Evolutionary conservation across 2,888 invertebrate genomes (phyloP), one percentile per base, ranked within the genome.

Genomic region (Alsophila aescularia): DNA sequence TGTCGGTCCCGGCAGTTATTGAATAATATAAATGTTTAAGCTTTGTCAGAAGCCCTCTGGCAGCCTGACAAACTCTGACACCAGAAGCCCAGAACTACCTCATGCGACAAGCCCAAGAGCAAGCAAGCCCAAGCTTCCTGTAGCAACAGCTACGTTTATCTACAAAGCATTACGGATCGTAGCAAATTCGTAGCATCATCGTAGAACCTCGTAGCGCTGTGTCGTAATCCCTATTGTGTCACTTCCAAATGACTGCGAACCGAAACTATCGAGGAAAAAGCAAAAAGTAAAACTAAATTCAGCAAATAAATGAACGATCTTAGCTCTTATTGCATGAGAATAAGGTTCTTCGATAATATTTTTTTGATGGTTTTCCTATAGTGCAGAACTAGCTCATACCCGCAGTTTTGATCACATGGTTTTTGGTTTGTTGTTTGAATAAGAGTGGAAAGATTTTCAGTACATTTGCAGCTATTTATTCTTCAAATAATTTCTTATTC

Each of bases 191-290:
- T 50, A 55, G 54, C 54, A 9, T 31, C 24, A 0, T 29, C 54
- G 54, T 55, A 55, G 44, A 24, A 24, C 27, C 44, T 50, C 59
- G 59, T 60, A 63, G 61, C 61, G 34, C 16, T 56, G 60, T 56
- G 21, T 35, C 58, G 58, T 59, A 61, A 63, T 62, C 57, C 53
- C 55, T 58, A 61, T 58, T 63, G 60, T 62, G 60, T 59, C 60
- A 63, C 62, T 59, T 53, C 59, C 61, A 59, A 61, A 61, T 57
- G 55, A 65, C 60, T 61, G 45, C 59, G 61, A 59, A 57, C 62
- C 55, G 53, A 62, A 65, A 59, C 62, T 60, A 62, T 63, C 57
- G 59, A 60, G 53, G 60, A 50, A 61, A 65, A 62, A 58, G 45
- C 62, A 58, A 62, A 63, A 62, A 65, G 43, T 43, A 54, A 60